A percentile compares a stretch with the other conserved stretches of the same genome.
These are phyloP conservation scores for Poecilia velifera DNA, from an alignment of 2,797 vertebrate genomes.

Conservation along the genomic window DNA sequence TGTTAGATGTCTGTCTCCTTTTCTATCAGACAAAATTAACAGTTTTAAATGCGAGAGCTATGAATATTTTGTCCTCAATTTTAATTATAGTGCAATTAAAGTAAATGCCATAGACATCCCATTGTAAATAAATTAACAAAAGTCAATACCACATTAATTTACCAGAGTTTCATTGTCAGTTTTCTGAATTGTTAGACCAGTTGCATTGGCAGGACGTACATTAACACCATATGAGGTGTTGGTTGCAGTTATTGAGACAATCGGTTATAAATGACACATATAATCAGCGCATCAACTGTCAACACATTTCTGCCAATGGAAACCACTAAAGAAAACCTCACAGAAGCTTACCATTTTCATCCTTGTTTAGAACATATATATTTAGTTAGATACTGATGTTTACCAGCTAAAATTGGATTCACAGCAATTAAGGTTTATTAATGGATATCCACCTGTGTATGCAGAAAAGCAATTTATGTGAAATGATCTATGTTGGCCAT, in stretches of 20 bases:
- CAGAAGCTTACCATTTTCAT: neutral
- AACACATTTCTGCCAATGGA: neutral
- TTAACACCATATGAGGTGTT: neutral
- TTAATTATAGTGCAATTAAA: no score
- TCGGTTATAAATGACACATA: neutral
- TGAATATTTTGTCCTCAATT: no score
- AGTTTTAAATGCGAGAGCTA: no score
- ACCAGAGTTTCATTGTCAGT: neutral
- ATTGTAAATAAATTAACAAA: no score
- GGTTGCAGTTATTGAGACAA: neutral
- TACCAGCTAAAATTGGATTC: neutral
- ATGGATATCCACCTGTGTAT: slow-evolving; percentile 7
- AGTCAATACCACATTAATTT: neutral
- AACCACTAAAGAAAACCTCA: neutral
- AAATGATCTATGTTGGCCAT: slow-evolving; percentile 19
- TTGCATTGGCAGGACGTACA: neutral
- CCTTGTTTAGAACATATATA: neutral
- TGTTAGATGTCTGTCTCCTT: neutral
- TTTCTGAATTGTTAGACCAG: neutral
- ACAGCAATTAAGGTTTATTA: neutral
- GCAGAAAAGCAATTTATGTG: slow-evolving; percentile 7
- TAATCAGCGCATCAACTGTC: neutral
- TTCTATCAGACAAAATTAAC: neutral
- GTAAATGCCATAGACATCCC: no score
- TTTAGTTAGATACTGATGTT: neutral